Evolutionary conservation across 1,140 invertebrate genomes (phyloP).

Genomic region (Notospermus geniculatus): DNA sequence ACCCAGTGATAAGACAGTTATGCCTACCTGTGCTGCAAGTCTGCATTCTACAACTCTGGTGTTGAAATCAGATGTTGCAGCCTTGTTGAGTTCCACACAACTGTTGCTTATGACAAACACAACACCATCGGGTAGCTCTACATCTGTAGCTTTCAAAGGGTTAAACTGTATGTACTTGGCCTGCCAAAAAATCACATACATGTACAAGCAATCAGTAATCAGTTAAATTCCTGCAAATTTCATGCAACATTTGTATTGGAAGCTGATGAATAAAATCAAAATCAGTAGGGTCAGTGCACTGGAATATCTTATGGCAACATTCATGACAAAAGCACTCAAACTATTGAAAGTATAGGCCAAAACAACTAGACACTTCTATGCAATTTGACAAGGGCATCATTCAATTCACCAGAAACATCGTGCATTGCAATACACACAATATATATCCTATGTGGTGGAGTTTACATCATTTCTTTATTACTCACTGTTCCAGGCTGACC

Average conservation of each 20-base stretch:
- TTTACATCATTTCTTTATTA: not conserved
- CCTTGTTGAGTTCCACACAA: conserved; percentile 88
- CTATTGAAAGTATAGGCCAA: not conserved
- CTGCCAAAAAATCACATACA: too few species aligned
- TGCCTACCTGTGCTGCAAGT: conserved; percentile 76
- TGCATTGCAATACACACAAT: too few species aligned
- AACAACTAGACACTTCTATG: too few species aligned
- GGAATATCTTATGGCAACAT: too few species aligned
- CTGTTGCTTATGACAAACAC: conserved; percentile 94
- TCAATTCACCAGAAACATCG: too few species aligned
- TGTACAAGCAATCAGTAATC: too few species aligned
- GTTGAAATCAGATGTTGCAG: conserved; percentile 86
- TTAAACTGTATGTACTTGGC: conserved; percentile 85
- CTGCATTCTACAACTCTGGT: conserved; percentile 90
- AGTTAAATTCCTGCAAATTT: too few species aligned
- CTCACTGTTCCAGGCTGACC: conserved; percentile 71
- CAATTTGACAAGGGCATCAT: too few species aligned
- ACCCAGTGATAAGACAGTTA: not conserved
- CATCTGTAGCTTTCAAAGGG: conserved; percentile 75
- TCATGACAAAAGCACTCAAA: not conserved
- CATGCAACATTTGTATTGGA: too few species aligned
- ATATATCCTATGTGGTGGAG: too few species aligned
- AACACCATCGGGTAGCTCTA: conserved; percentile 75
- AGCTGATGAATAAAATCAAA: too few species aligned
- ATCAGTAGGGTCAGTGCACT: too few species aligned